Percentiles rank a stretch among this genome's conserved stretches.
These are phyloP conservation scores for Rhynchonema sp. DNA, from an alignment of 2,888 invertebrate species.

Conservation along the genomic window DNA sequence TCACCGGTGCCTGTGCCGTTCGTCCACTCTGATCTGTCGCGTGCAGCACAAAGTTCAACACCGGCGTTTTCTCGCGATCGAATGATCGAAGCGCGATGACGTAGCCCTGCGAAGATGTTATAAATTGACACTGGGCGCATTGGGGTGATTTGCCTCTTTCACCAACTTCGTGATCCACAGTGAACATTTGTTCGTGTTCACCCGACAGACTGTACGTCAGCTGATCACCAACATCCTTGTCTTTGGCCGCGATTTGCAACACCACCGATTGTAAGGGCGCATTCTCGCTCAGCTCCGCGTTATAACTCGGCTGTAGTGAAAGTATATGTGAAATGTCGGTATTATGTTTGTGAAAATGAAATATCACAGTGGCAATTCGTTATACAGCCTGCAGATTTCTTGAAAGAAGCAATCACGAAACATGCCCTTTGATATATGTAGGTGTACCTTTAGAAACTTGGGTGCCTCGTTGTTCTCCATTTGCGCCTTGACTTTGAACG, in stretches of 20 bases:
- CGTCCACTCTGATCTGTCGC: not conserved
- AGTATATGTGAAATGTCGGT: no score
- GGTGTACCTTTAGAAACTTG: not conserved
- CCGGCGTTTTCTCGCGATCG: constrained; percentile 59
- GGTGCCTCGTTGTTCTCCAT: not conserved
- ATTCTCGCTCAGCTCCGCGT: no score
- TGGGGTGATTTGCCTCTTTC: no score
- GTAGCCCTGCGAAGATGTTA: constrained; percentile 41
- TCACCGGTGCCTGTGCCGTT: not conserved
- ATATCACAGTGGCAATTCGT: no score
- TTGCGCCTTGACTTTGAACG: not conserved
- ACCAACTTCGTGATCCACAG: not conserved
- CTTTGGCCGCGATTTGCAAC: no score
- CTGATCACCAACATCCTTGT: not conserved
- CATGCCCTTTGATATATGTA: no score
- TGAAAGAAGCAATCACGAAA: no score
- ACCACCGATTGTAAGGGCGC: no score
- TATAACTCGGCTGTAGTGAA: no score
- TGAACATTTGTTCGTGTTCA: not conserved
- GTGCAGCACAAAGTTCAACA: not conserved
- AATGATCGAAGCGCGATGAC: constrained; percentile 61
- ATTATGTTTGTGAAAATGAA: no score
- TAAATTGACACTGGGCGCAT: no score
- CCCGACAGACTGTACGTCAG: not conserved
- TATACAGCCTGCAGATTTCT: no score